Base-by-base conservation (phyloP, 2,797 vertebrate species). In the Thunnus albacares region DNA sequence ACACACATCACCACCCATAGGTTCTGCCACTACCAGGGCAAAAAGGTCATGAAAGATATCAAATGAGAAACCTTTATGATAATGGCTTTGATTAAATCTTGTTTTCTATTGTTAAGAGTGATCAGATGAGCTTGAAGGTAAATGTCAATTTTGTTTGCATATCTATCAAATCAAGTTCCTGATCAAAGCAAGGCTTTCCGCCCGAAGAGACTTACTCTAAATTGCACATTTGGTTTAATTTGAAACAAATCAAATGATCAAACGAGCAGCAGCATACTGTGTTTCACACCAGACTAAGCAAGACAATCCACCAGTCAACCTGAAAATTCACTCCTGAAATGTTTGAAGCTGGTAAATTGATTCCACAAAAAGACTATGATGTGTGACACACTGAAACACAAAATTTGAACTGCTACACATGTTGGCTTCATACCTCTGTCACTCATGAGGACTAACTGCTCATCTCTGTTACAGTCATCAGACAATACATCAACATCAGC, bases 81-180 rank as follows among this genome's bases (percentile, higher is more conserved):
- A 45, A 63, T 18, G 35, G 7, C 51, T 56, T 17, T 62, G 51
- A 28, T 38, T n/a, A 71, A 59, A 76, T 28, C 14, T 10, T 43
- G 33, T 26, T 59, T 30, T 12, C n/a, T 26, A 24, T 57, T 51
- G 17, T 28, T 58, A 18, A 45, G 45, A 49, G 69, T 41, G 67
- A 66, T 64, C 58, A 69, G 75, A 64, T 53, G 51, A 79, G 67
- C 70, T 62, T 22, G 56, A 66, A 84, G 75, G 75, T 72, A 43
- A 26, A 41, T 53, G 80, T 74, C 47, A 52, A 26, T 62, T 62
- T 47, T 1, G 28, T 52, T 73, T 73, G 18, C 53, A 61, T 24
- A 24, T 60, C 30, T 18, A 58, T 47, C 55, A 56, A 51, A 68
- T 57, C 43, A 57, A 18, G 12, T n/a, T 43, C 12, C 35, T 56